A percentile compares a stretch with the other conserved stretches of the same genome.
Conservation (phyloP, 2,113 vertebrate species). For the Meleagris gallopavo region DNA sequence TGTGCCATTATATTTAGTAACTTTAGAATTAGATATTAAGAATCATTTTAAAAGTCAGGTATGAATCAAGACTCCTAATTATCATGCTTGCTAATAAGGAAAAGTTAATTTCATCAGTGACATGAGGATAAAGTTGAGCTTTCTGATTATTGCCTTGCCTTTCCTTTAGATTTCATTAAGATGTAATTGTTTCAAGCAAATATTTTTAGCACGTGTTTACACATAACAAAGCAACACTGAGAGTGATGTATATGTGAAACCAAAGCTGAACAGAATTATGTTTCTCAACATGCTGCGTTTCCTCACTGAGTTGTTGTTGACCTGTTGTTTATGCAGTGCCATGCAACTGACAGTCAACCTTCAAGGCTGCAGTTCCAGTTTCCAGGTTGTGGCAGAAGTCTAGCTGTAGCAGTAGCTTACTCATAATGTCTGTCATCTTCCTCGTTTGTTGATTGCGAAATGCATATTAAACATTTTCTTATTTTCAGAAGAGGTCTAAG, state of each 20-base stretch:
- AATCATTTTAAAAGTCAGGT: not conserved
- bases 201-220: not conserved
- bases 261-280: not conserved
- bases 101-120: not conserved
- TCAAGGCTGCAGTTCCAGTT: not conserved
- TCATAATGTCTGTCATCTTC: not conserved
- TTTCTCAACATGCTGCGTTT: not conserved
- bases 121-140: not conserved
- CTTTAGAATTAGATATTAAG: not conserved
- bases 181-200: not conserved
- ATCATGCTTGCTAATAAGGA: not conserved
- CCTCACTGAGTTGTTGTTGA: not conserved
- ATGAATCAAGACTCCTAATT: not conserved
- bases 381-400: not conserved
- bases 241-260: not conserved
- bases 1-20: not conserved
- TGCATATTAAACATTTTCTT: not conserved
- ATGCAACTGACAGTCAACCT: not conserved
- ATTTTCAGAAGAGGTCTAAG: not conserved
- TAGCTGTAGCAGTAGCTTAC: constrained; percentile 1
- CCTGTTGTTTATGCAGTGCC: not conserved
- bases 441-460: constrained; percentile 20
- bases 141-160: not conserved
- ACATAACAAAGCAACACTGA: not conserved
- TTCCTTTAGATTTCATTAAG: not conserved